Conservation (phyloP, 2,797 vertebrate genomes). For the Hyperoplus immaculatus region DNA sequence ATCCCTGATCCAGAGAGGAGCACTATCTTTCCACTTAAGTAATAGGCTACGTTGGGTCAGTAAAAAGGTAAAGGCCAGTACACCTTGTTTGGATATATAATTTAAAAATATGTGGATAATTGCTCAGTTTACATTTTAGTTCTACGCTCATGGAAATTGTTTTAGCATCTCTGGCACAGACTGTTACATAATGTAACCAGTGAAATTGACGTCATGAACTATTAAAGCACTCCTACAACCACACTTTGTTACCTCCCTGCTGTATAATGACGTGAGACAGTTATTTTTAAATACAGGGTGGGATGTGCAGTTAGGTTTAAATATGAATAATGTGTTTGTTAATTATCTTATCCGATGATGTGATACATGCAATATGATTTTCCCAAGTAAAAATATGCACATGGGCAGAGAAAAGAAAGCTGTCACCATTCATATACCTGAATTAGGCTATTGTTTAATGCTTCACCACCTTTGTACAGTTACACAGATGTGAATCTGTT, state of each 20-base stretch:
- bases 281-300: constrained; percentile 14
- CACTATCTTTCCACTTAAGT: too few relatives aligned
- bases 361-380: not conserved
- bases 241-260: not conserved
- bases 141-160: not conserved
- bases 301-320: constrained; percentile 12
- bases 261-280: not conserved
- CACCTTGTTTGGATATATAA: not conserved
- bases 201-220: not conserved
- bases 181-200: not conserved
- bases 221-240: not conserved
- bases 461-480: not conserved
- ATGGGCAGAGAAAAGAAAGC: not conserved
- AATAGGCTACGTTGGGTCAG: too few relatives aligned
- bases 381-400: not conserved
- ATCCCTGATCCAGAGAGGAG: too few relatives aligned
- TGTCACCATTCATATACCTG: not conserved
- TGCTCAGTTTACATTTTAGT: not conserved
- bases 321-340: not conserved
- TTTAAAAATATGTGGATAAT: not conserved
- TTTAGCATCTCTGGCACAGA: not conserved
- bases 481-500: not conserved
- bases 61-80: too few relatives aligned
- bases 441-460: not conserved
- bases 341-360: not conserved